Percentiles rank a stretch among this genome's conserved stretches.
These are phyloP conservation scores for Balaeniceps rex DNA, from an alignment of 2,113 vertebrate genomes.

Conservation along the genomic window DNA sequence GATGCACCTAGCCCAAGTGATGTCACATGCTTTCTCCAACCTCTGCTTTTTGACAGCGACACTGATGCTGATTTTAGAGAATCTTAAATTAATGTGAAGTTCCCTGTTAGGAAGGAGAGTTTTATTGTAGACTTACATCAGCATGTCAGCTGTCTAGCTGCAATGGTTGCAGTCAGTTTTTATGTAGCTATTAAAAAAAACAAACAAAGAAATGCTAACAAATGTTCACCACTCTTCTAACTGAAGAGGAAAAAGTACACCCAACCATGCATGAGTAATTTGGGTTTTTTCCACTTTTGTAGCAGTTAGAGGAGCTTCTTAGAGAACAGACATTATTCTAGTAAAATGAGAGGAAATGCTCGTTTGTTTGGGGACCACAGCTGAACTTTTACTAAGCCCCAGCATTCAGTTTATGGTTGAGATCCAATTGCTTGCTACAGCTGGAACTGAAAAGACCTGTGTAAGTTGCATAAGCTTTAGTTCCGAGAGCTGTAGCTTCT, in stretches of 20 bases:
- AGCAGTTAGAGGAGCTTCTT: not conserved
- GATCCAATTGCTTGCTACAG: rapidly evolving
- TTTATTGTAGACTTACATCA: not conserved
- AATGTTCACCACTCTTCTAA: not conserved
- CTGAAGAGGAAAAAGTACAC: not conserved
- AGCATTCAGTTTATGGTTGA: not conserved
- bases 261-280: not conserved
- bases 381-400: not conserved
- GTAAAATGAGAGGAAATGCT: not conserved
- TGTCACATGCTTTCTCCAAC: rapidly evolving
- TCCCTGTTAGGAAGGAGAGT: not conserved
- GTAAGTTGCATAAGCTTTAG: rapidly evolving
- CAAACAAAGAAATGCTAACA: not conserved
- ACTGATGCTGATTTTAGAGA: not conserved
- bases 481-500: too few relatives aligned
- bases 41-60: not conserved
- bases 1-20: rapidly evolving
- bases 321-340: not conserved
- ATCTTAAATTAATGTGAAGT: not conserved
- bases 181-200: not conserved
- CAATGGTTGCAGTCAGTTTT: not conserved
- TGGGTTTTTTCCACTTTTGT: not conserved
- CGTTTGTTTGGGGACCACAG: not conserved
- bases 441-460: not conserved
- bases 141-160: not conserved